Percentiles rank a stretch among this genome's conserved stretches.
phyloP scores from a whole-genome alignment of 2,888 invertebrate genomes.

The Idaea aversata region DNA sequence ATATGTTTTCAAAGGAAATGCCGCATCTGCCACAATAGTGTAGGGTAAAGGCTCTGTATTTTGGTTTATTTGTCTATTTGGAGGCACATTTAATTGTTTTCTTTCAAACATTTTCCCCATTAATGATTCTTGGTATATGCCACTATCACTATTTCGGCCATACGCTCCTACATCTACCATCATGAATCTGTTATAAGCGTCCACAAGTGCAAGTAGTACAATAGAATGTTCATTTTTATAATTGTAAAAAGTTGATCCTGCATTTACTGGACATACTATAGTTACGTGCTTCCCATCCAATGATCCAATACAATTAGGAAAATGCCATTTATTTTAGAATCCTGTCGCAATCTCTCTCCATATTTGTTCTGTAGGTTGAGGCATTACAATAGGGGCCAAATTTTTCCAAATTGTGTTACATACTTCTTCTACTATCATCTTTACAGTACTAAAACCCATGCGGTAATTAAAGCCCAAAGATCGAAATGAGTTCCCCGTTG shows the following conservation, averaged over 20 bases:
- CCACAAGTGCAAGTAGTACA: conserved; percentile 29
- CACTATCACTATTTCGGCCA: conserved; percentile 32
- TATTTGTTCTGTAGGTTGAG: conserved; percentile 2
- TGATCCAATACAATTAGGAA: not conserved
- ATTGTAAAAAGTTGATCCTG: conserved; percentile 26
- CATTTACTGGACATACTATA: conserved; percentile 22
- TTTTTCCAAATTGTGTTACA: conserved; percentile 35
- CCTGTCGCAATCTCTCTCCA: not conserved
- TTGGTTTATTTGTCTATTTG: conserved; percentile 23
- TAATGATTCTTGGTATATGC: conserved; percentile 26
- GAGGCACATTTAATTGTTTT: conserved; percentile 25
- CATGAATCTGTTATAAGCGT: conserved; percentile 30
- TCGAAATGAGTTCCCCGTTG: conserved; percentile 30
- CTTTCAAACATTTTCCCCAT: conserved; percentile 27
- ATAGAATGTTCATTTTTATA: conserved; percentile 29
- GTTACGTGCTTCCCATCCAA: conserved; percentile 10
- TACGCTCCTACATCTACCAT: conserved; percentile 27
- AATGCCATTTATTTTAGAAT: not conserved
- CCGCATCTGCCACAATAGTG: conserved; percentile 13
- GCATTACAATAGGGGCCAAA: conserved; percentile 7
- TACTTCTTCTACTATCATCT: conserved; percentile 35
- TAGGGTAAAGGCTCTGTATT: conserved; percentile 24
- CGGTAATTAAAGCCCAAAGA: conserved; percentile 35
- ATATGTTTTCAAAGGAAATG: conserved; percentile 3
- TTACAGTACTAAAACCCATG: conserved; percentile 33